A percentile compares a stretch with the other conserved stretches of the same genome.
Conservation (phyloP, 2,113 vertebrate genomes). For the Choloepus hoffmanni region DNA sequence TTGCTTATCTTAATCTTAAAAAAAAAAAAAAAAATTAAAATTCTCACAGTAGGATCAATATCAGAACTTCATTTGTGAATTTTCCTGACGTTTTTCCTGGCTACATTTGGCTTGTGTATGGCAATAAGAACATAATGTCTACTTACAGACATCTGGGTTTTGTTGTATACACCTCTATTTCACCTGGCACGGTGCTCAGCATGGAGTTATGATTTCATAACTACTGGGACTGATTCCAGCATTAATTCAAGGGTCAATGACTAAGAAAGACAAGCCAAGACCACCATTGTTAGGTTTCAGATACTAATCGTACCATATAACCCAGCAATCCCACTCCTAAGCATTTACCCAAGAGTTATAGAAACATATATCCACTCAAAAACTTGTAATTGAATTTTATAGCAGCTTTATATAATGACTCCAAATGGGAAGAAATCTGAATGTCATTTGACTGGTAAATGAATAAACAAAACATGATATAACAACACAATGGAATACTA, state of each 20-base stretch:
- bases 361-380: conserved; percentile 12
- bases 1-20: not conserved
- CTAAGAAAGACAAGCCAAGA: not conserved
- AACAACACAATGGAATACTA: not conserved
- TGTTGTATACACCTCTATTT: not conserved
- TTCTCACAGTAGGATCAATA: not conserved
- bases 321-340: not conserved
- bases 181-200: not conserved
- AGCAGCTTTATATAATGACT: not conserved
- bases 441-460: not conserved
- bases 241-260: not conserved
- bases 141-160: not conserved
- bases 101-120: not conserved
- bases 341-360: conserved; percentile 12
- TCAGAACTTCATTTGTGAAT: conserved; percentile 25
- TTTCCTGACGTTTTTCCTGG: not conserved
- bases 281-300: not conserved
- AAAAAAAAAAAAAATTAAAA: not conserved
- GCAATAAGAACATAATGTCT: not conserved
- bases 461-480: not conserved
- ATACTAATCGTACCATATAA: not conserved
- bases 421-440: not conserved
- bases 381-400: conserved; percentile 27
- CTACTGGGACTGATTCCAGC: not conserved
- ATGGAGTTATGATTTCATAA: not conserved